Base-by-base conservation (phyloP, 2,113 vertebrate genomes). In the Apus apus region DNA sequence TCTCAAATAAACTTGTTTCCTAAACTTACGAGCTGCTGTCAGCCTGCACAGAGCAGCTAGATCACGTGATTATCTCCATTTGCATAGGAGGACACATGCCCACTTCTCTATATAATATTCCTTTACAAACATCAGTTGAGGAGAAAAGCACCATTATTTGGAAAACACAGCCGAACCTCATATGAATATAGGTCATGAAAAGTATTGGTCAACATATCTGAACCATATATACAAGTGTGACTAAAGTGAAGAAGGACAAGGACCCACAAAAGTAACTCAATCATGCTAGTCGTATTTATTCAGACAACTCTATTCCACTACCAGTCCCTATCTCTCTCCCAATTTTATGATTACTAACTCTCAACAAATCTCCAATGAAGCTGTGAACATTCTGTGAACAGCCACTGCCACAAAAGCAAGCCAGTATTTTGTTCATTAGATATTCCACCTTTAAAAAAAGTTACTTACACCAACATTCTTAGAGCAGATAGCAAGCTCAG, bases 1-100 rank as follows among this genome's bases (percentile, higher is more conserved):
- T 92, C 96, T 96, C 88, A 96, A 95, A 95, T 96, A 96, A 96
- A 87, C 76, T 75, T 96, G 86, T 95, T 96, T 97, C 95, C 93
- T 95, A 95, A 94, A 93, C 90, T 93, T 51, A 34, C 0, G 1
- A 68, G 57, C 45, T 32, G 36, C 72, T 2, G 1, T 14, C 57
- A 72, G 66, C 36, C 91, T 29, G 53, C 61, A 30, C 27, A 15
- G 45, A 60, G 54, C 73, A 75, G 61, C 14, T 21, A 68, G 54
- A 78, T 12, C 73, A 84, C 85, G 62, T n/a, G 61, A 84, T 15
- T 61, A 19, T 54, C 23, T 74, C 88, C 21, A 66, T 90, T 87
- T 96, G 83, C 88, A 73, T 85, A 8, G 57, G 36, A 84, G 60
- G 22, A 84, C 15, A 46, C 23, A 72, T 1, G 32, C 15, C 2